Conservation (phyloP, 2,888 invertebrate species). For the Acanthosoma haemorrhoidale region DNA sequence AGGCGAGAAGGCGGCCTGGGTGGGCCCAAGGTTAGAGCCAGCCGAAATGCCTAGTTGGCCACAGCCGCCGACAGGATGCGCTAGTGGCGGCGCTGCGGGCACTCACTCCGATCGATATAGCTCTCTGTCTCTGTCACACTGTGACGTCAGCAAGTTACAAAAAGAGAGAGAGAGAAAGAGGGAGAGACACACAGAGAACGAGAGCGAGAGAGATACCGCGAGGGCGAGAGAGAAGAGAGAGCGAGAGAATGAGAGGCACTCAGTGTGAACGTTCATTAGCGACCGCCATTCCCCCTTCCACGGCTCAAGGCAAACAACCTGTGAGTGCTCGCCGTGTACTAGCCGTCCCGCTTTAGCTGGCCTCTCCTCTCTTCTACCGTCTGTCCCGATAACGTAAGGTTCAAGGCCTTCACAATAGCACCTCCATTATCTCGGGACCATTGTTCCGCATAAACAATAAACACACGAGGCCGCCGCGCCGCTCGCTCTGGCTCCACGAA, state of each 20-base stretch:
- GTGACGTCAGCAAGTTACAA: background rate
- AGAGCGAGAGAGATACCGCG: background rate
- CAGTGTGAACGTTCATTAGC: background rate
- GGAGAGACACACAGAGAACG: background rate
- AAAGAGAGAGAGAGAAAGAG: constrained; percentile 11
- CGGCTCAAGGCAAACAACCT: constrained; percentile 18
- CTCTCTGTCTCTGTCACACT: background rate
- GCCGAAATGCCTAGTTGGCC: constrained; percentile 1
- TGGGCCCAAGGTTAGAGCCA: constrained; percentile 20
- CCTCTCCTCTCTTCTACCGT: background rate
- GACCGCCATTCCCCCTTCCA: constrained; percentile 18
- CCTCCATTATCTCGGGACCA: constrained; percentile 19
- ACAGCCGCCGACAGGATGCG: background rate
- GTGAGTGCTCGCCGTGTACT: background rate
- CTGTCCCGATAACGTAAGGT: constrained; percentile 30
- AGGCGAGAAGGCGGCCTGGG: background rate
- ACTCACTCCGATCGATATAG: background rate
- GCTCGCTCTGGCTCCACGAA: background rate
- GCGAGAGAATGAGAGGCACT: background rate
- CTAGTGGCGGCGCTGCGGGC: background rate
- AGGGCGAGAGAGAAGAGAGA: background rate
- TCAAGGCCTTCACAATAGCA: constrained; percentile 21
- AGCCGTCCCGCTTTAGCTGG: background rate
- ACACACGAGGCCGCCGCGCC: background rate
- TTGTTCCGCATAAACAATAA: constrained; percentile 26